Evolutionary conservation across 2,888 invertebrate species (phyloP), one percentile per base, ranked within the genome.

Genomic region (Hyposoter dolosus): DNA sequence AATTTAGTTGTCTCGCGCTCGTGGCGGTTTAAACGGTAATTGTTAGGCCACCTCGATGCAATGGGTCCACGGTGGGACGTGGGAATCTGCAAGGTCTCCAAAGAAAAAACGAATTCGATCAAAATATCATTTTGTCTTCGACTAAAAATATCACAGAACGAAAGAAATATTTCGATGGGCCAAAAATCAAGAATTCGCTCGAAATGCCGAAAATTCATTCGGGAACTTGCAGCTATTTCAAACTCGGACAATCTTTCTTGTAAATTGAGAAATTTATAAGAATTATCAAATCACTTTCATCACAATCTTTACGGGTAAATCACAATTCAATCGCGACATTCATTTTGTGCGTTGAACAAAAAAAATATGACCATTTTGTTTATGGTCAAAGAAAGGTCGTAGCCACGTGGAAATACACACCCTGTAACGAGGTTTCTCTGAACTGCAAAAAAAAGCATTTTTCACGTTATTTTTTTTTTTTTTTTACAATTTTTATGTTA

Each of bases 231-330:
- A 35, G 65, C 19, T 19, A 47, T 76, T 15, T 50, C 12, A 3
- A 76, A 71, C 69, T 69, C 4, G 68, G 78, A 82, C 82, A 75
- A 82, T 79, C 85, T 69, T 72, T 45, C 66, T 23, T 63, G 71
- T 47, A 35, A 47, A 82, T 79, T 43, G 23, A 19, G 19, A 47
- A 53, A 60, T 79, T 63, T 40, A 28, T 28, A 56, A 69, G 68
- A 23, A 85, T 75, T 71, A 75, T 79, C 69, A 69, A 82, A 78
- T 72, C 28, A 53, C 65, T 45, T 60, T 28, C 56, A 45, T 35
- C 81, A 80, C 60, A 71, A 83, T 79, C 72, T 88, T 85, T 85
- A 85, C 85, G 85, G 85, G 85, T 85, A 75, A 35, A 53, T 75
- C 56, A 82, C 40, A 79, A 82, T 78, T 85, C 53, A 32, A 75